Evolutionary conservation across 2,797 vertebrate genomes (phyloP).

Genomic region (Sebastiscus albofasciatus): DNA sequence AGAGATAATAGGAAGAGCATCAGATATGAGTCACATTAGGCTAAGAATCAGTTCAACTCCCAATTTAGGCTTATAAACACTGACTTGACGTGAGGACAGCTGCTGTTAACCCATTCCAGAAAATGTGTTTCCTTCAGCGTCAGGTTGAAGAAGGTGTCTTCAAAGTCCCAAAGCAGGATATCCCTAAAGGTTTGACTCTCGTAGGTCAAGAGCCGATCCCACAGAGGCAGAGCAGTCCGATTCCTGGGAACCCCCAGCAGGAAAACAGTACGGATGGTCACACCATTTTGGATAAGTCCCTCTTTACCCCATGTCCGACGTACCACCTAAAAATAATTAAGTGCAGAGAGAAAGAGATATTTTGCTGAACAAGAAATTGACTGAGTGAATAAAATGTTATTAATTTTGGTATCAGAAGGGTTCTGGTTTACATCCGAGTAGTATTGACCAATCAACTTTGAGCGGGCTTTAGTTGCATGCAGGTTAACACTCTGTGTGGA

Average conservation of each 20-base stretch:
- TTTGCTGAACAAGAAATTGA: not conserved
- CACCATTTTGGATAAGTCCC: slow-evolving; percentile 77
- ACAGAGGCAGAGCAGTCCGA: slow-evolving; percentile 79
- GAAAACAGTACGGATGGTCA: slow-evolving; percentile 90
- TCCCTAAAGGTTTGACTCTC: slow-evolving; percentile 90
- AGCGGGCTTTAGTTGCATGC: not conserved
- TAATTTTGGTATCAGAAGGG: not conserved
- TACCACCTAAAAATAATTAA: slow-evolving; percentile 80
- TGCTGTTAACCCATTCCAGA: slow-evolving; percentile 91
- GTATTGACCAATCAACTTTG: not conserved
- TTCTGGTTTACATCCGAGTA: not conserved
- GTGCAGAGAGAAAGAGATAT: not conserved
- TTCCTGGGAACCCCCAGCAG: slow-evolving; percentile 91
- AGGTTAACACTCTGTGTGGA: not conserved
- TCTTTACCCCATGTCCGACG: slow-evolving; percentile 95
- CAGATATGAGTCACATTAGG: not conserved
- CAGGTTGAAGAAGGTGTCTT: slow-evolving; percentile 97
- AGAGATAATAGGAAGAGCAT: not conserved
- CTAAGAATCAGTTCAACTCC: not conserved
- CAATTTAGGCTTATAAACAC: slow-evolving; percentile 1
- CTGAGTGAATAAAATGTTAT: not conserved
- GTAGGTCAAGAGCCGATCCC: slow-evolving; percentile 90
- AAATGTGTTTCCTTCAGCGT: slow-evolving; percentile 98
- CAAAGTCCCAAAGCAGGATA: slow-evolving; percentile 95
- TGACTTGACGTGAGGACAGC: slow-evolving; percentile 84